Evolutionary conservation across 2,113 vertebrate genomes (phyloP).

Genomic region (Aepyceros melampus): DNA sequence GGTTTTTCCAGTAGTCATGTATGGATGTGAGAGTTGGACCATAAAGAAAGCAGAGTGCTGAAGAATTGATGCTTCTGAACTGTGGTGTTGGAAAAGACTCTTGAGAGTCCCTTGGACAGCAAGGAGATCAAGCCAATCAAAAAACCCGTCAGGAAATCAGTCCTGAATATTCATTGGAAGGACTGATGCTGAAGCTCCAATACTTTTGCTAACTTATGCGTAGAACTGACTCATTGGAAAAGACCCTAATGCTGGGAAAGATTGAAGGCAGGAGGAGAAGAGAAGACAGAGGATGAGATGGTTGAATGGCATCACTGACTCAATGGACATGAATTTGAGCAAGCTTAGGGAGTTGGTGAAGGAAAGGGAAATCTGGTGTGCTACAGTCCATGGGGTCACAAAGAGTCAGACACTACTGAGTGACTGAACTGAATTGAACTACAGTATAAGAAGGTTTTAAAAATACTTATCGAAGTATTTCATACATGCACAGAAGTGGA

Average conservation of each 20-base stretch:
- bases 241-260: neutral
- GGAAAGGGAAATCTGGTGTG: fast-evolving
- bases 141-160: neutral
- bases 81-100: neutral
- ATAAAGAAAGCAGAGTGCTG: neutral
- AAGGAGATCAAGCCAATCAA: neutral
- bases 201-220: neutral
- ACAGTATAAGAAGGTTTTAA: neutral
- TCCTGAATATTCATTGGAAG: neutral
- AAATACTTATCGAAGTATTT: neutral
- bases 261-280: neutral
- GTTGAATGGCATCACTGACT: neutral
- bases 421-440: neutral
- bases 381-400: neutral
- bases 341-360: neutral
- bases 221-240: neutral
- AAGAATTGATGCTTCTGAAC: neutral
- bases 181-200: neutral
- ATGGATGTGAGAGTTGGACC: neutral
- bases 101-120: neutral
- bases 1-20: too few relatives aligned
- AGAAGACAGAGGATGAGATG: neutral
- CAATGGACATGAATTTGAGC: neutral
- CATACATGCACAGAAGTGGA: neutral
- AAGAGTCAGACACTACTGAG: neutral